Percentiles rank a stretch among this genome's conserved stretches.
These are phyloP conservation scores for Achlya flavicornis DNA, from an alignment of 2,888 invertebrate species.

Conservation along the genomic window DNA sequence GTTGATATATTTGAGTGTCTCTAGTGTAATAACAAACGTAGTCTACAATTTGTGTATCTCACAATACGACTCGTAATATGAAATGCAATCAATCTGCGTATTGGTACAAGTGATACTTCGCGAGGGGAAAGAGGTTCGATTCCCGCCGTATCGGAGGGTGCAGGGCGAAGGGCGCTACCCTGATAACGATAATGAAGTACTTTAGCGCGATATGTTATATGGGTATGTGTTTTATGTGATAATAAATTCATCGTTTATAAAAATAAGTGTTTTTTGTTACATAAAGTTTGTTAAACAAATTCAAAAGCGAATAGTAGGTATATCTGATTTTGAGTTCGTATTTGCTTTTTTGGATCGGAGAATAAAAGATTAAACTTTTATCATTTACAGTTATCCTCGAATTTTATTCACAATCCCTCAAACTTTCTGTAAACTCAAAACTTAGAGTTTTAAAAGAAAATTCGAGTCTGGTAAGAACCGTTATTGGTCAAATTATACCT, in stretches of 20 bases:
- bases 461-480: constrained; percentile 8
- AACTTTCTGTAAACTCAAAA: not conserved
- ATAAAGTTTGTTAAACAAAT: too few relatives aligned
- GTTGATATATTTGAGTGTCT: too few relatives aligned
- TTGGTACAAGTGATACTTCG: constrained; percentile 30
- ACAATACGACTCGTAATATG: constrained; percentile 14
- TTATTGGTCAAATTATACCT: constrained; percentile 61
- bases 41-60: not conserved
- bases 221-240: not conserved
- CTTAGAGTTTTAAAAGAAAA: constrained; percentile 7
- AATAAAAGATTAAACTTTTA: too few relatives aligned
- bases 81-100: constrained; percentile 34
- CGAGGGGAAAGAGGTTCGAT: constrained; percentile 21
- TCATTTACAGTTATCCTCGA: not conserved
- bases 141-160: constrained; percentile 10
- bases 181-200: not conserved
- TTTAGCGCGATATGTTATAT: not conserved
- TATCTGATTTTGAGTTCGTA: too few relatives aligned
- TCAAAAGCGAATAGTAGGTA: too few relatives aligned
- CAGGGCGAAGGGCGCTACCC: not conserved
- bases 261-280: too few relatives aligned
- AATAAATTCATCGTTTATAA: not conserved
- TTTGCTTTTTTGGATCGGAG: too few relatives aligned
- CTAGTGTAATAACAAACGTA: not conserved
- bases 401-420: not conserved